These are phyloP conservation scores for Schmidtea mediterranea DNA, from an alignment of 1,140 invertebrate genomes.

Conservation along the genomic window DNA sequence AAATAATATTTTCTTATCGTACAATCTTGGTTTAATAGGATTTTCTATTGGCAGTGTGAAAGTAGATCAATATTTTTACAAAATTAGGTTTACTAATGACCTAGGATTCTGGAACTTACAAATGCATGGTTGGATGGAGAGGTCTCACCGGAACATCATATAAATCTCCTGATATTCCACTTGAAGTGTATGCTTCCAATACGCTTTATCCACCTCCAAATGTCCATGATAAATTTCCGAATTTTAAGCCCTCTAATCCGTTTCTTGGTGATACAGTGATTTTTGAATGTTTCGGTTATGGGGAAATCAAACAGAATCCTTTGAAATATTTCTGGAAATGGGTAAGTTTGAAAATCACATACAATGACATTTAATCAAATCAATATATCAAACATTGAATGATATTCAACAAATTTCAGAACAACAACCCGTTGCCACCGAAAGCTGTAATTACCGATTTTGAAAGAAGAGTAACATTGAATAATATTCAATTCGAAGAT, in stretches of 20 bases:
- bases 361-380: too few species aligned
- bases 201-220: not conserved
- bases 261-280: not conserved
- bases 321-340: not conserved
- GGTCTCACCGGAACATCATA: not conserved
- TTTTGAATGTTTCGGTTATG: conserved; percentile 1
- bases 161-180: not conserved
- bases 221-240: conserved; percentile 1
- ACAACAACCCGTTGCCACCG: too few species aligned
- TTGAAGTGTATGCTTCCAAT: not conserved
- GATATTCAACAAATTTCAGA: too few species aligned
- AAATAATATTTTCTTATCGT: not conserved
- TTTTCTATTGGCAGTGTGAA: not conserved
- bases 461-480: not conserved
- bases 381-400: too few species aligned
- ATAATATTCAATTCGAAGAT: conserved; percentile 1
- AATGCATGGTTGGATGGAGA: not conserved
- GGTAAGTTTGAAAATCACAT: not conserved
- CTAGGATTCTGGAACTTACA: not conserved
- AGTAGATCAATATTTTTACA: not conserved
- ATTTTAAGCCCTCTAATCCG: not conserved
- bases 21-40: not conserved
- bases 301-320: not conserved
- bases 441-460: not conserved
- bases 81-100: too few species aligned